A percentile compares a stretch with the other conserved stretches of the same genome.
Conservation (phyloP, 2,888 invertebrate species). For the Pristionchus entomophagus region DNA sequence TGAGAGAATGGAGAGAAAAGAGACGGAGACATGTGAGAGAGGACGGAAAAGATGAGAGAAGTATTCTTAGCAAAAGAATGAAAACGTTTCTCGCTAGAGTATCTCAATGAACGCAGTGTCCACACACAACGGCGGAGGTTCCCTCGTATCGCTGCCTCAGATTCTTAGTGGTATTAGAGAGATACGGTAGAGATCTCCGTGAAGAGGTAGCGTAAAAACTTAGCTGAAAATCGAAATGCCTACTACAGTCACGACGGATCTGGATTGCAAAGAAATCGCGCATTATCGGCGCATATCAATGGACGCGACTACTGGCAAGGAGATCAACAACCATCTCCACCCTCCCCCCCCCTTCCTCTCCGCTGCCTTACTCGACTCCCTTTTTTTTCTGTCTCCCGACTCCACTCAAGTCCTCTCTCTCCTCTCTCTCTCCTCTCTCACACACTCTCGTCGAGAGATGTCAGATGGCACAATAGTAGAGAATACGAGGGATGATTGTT, state of each 20-base stretch:
- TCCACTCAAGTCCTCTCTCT: conserved; percentile 2
- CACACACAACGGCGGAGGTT: too few relatives aligned
- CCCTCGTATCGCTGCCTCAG: too few relatives aligned
- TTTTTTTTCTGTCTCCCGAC: background rate
- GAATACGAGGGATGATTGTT: background rate
- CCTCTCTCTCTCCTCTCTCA: conserved; percentile 12
- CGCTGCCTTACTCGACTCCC: background rate
- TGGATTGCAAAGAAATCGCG: too few relatives aligned
- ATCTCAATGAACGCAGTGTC: background rate
- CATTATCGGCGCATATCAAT: too few relatives aligned
- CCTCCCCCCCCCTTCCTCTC: background rate
- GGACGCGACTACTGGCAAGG: background rate
- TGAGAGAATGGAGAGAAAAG: background rate
- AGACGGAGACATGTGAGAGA: background rate
- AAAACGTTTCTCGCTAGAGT: conserved; percentile 22
- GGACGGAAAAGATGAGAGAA: background rate
- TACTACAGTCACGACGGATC: too few relatives aligned
- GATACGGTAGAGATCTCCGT: too few relatives aligned
- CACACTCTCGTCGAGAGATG: background rate
- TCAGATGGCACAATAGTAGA: background rate
- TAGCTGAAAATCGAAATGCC: too few relatives aligned
- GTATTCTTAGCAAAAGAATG: background rate
- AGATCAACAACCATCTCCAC: conserved; percentile 1
- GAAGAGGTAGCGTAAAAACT: too few relatives aligned
- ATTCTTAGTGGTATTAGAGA: too few relatives aligned